phyloP scores from a whole-genome alignment of 2,113 vertebrate genomes.

The Mellivora capensis region DNA sequence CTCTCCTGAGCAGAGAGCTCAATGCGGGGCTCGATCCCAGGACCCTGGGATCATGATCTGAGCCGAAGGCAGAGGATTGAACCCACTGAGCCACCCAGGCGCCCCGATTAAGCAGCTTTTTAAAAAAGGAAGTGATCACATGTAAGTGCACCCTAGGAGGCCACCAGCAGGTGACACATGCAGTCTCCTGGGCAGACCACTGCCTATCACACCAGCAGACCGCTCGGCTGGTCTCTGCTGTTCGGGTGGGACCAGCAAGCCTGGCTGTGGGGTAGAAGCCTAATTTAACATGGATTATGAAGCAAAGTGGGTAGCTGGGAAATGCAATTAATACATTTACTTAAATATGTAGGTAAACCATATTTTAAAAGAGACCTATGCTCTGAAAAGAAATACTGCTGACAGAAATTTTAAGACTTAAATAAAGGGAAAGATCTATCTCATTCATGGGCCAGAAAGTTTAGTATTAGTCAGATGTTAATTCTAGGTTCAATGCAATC shows the following conservation, averaged over 20 bases:
- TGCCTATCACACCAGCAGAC: fast-evolving
- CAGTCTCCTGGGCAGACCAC: not conserved
- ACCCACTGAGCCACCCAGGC: no score
- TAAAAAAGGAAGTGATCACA: not conserved
- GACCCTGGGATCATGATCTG: no score
- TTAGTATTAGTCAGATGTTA: not conserved
- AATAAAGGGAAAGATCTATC: not conserved
- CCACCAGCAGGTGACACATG: fast-evolving
- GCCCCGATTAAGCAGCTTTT: no score
- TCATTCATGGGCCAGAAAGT: not conserved
- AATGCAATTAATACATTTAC: not conserved
- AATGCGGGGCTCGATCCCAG: no score
- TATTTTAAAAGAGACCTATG: not conserved
- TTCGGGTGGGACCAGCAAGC: not conserved
- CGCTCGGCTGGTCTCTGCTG: no score
- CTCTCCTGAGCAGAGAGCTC: no score
- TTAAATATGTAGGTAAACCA: not conserved
- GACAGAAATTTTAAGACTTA: not conserved
- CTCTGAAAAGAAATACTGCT: not conserved
- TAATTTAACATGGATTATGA: not conserved
- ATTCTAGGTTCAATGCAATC: not conserved
- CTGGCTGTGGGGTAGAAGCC: not conserved
- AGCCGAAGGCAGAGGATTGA: no score
- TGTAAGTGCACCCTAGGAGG: not conserved
- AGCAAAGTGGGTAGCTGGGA: not conserved